Percentiles rank a stretch among this genome's conserved stretches.
Evolutionary conservation across 2,797 vertebrate species (phyloP).

Genomic region (Microhierax caerulescens): DNA sequence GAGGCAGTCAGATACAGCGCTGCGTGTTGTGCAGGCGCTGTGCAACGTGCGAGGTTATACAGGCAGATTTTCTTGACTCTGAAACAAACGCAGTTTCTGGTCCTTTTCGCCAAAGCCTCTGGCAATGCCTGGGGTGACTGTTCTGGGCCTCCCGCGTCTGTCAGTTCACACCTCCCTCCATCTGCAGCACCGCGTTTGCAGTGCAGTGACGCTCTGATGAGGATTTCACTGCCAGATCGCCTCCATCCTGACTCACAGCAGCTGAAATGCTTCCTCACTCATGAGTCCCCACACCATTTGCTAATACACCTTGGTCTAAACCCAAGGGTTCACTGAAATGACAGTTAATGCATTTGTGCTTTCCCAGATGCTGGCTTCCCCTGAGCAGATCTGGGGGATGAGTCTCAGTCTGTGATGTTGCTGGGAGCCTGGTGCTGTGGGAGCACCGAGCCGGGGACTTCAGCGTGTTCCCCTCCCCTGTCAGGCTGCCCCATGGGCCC

Average conservation of each 20-base stretch:
- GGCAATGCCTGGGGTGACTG: neutral
- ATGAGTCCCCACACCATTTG: fast-evolving
- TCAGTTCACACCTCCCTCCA: neutral
- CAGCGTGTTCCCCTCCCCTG: neutral
- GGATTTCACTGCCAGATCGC: neutral
- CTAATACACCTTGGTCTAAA: neutral
- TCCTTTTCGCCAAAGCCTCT: neutral
- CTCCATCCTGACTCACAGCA: neutral
- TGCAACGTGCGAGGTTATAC: neutral
- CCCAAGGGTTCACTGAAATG: neutral
- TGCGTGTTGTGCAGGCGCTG: neutral
- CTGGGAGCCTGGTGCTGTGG: neutral
- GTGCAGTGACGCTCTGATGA: fast-evolving
- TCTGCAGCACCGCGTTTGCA: neutral
- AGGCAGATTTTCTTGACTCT: neutral
- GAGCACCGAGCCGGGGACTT: neutral
- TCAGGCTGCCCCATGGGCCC: neutral
- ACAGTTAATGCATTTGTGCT: neutral
- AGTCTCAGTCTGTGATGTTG: neutral
- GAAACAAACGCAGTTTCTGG: neutral
- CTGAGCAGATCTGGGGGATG: neutral
- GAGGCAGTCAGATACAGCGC: neutral
- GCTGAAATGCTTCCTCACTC: neutral
- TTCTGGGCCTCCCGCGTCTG: neutral
- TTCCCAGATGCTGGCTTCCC: neutral